phyloP scores from a whole-genome alignment of 2,888 invertebrate genomes.

The Spilosoma lubricipeda region DNA sequence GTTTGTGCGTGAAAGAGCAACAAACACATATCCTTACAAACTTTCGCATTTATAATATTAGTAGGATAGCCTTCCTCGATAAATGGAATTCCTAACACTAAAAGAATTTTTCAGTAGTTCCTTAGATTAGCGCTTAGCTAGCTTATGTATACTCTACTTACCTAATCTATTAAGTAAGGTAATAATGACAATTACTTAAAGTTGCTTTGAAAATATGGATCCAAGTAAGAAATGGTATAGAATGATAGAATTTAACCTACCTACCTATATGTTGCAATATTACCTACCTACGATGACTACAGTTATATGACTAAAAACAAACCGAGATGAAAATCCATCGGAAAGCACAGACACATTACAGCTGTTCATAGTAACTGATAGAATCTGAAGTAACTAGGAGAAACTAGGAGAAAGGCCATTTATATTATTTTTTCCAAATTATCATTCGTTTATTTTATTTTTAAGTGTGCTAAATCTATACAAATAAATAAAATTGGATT shows the following conservation, averaged over 20 bases:
- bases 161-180: neutral
- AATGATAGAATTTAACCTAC: neutral
- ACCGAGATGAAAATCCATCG: neutral
- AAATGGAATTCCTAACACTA: no score
- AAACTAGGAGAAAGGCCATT: no score
- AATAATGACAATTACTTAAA: no score
- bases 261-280: neutral
- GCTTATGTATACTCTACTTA: no score
- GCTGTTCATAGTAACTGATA: neutral
- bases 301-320: neutral
- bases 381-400: neutral
- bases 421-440: neutral
- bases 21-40: no score
- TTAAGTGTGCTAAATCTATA: neutral
- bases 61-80: no score
- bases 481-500: no score
- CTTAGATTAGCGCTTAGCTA: no score
- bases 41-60: no score
- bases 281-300: neutral
- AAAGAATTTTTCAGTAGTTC: no score
- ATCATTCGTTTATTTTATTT: neutral
- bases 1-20: no score
- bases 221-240: no score
- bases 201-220: neutral
- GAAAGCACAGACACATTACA: neutral